Evolutionary conservation across 1,140 invertebrate species (phyloP).

Genomic region (Leptinotarsa lineolata): DNA sequence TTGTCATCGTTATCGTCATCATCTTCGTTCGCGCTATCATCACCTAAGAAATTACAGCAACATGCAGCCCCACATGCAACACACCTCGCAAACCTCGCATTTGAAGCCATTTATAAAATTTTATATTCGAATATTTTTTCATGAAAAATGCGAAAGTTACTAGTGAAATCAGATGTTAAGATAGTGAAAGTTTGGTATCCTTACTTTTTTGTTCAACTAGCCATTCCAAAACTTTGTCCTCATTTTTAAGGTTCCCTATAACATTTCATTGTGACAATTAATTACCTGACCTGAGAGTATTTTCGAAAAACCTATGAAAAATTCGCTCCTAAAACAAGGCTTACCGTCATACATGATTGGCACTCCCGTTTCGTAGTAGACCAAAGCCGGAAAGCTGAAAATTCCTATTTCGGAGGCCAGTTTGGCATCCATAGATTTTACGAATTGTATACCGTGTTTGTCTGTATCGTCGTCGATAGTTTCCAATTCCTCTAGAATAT

Average conservation of each 20-base stretch:
- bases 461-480: conserved; percentile 94
- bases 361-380: conserved; percentile 90
- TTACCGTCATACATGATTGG: conserved; percentile 95
- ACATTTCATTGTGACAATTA: conserved; percentile 54
- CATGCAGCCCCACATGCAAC: conserved; percentile 53
- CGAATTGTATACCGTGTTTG: conserved; percentile 85
- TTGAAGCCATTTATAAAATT: conserved; percentile 35
- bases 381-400: conserved; percentile 86
- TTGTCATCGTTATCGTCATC: conserved; percentile 58
- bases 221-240: conserved; percentile 94
- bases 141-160: background rate
- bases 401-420: conserved; percentile 89
- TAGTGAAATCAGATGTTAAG: conserved; percentile 6
- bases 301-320: conserved; percentile 9
- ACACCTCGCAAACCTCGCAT: conserved; percentile 41
- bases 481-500: conserved; percentile 86
- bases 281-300: conserved; percentile 25
- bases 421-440: conserved; percentile 89
- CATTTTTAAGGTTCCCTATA: conserved; percentile 92
- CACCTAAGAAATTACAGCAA: conserved; percentile 54
- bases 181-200: conserved; percentile 53
- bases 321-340: conserved; percentile 44
- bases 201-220: conserved; percentile 94
- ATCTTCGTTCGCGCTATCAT: conserved; percentile 49
- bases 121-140: conserved; percentile 10